Base-by-base conservation (phyloP, 2,888 invertebrate species). In the Entomobrya multifasciata region DNA sequence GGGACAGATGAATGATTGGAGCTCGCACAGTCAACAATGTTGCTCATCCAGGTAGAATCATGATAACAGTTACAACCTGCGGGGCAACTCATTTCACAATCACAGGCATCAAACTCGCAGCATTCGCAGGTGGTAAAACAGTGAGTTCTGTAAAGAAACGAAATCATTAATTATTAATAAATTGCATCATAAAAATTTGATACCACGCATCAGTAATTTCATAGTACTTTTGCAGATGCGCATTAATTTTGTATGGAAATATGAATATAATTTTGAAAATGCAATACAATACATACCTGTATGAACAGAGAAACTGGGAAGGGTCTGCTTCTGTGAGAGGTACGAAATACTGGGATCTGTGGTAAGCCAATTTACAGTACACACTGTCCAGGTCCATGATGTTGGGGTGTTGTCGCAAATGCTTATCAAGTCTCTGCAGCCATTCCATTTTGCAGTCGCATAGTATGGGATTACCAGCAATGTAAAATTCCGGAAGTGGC, bases 21-120 rank as follows among this genome's bases (percentile, higher is more conserved):
- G 84, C 94, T 95, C 17, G 96, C 96, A 93, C 97, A 98, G 93
- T 97, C 97, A 91, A 98, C 97, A 90, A 98, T 96, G 92, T 98
- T 98, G 1, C 97, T 96, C 25, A 96, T 95, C 97, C 98, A 98
- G 83, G 96, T 95, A 92, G 97, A 96, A 93, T 98, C 98, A 92
- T 97, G 97, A 93, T 97, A 98, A 92, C 98, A 98, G 87, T 96
- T 96, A 94, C 98, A 98, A 93, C 97, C 97, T 70, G 94, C 95
- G 77, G 98, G 98, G 92, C 98, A 98, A 91, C 96, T 65, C 97
- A 98, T 98, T 94, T 98, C 97, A 94, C 98, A 98, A 93, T 98
- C 98, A 94, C 98, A 98, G 78, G 97, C 97, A 93, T 97, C 97
- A 93, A 97, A 98, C 93, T 97, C 97, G 93, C 98, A 98, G 93